These are phyloP conservation scores for Thymelicus sylvestris DNA, from an alignment of 2,888 invertebrate genomes.

Conservation along the genomic window DNA sequence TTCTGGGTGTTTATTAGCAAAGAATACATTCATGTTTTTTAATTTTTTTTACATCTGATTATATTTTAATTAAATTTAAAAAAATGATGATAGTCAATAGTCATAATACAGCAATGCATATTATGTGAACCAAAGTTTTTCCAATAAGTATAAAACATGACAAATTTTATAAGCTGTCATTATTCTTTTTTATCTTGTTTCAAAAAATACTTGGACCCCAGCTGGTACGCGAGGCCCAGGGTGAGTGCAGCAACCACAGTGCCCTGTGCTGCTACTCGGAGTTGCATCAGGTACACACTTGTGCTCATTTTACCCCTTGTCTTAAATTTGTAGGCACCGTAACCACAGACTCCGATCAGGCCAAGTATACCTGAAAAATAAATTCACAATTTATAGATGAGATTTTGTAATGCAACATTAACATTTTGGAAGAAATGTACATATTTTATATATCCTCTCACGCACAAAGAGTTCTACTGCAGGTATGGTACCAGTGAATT, in stretches of 20 bases:
- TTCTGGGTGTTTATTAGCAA: too few relatives aligned
- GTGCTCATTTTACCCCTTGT: slow-evolving; percentile 90
- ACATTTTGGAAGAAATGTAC: too few relatives aligned
- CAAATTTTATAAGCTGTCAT: slow-evolving; percentile 11
- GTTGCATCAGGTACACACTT: slow-evolving; percentile 93
- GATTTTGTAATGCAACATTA: too few relatives aligned
- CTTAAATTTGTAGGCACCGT: slow-evolving; percentile 91
- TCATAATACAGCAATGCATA: too few relatives aligned
- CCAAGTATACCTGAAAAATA: slow-evolving; percentile 87
- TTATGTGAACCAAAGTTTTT: background rate
- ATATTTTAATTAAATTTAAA: too few relatives aligned
- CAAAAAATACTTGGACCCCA: slow-evolving; percentile 83
- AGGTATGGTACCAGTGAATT: too few relatives aligned
- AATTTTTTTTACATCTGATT: too few relatives aligned
- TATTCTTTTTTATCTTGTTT: slow-evolving; percentile 65
- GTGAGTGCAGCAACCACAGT: slow-evolving; percentile 91
- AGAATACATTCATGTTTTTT: too few relatives aligned
- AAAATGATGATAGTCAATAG: too few relatives aligned
- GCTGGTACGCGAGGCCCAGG: slow-evolving; percentile 88
- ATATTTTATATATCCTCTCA: too few relatives aligned
- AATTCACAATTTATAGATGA: slow-evolving; percentile 23
- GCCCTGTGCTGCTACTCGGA: slow-evolving; percentile 94
- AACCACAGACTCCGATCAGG: slow-evolving; percentile 86
- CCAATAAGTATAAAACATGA: slow-evolving; percentile 26
- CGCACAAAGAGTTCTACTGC: too few relatives aligned